Base-by-base conservation (phyloP, 2,888 invertebrate species). In the Melinopterus prodromus region DNA sequence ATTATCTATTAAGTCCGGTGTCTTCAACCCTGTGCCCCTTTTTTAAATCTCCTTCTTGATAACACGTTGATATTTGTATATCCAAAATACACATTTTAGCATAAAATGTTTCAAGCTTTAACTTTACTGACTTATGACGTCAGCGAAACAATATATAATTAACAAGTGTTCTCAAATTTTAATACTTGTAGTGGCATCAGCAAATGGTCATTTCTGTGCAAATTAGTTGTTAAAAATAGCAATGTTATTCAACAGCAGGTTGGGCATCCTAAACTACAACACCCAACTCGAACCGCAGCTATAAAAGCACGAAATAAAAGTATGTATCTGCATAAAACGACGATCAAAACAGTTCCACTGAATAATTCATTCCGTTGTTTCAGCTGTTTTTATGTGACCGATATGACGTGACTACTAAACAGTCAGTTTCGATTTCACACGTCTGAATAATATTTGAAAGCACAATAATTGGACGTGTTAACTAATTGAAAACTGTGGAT, bases 391-490 rank as follows among this genome's bases (percentile, higher is more conserved):
- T 53, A 53, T 53, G 53, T 7, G 53, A 53, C 53, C 53, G 53
- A 53, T 53, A 6, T 53, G 53, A 53, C 12, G 53, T 53, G 53
- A 53, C 53, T 53, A 53, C 53, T 53, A 53, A 53, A 53, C 12
- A 53, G 53, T 53, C 53, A 53, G 53, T 53, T 53, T 53, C 53
- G 53, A 53, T 53, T 53, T 53, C 53, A 53, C 53, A 53, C 53
- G 53, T 53, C 53, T 53, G 12, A 53, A 53, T 6, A 53, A 53
- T 53, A 53, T 9, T 53, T 53, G 53, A 53, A 53, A 53, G 53
- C 5, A 53, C 53, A 26, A 26, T 26, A 26, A 26, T 26, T 53
- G 53, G 5, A 53, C n/a, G n/a, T n/a, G n/a, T n/a, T n/a, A n/a
- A n/a, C n/a, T n/a, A n/a, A n/a, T n/a, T n/a, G n/a, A n/a, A n/a